These are phyloP conservation scores for Protosalanx chinensis DNA, from an alignment of 2,797 vertebrate genomes.

Conservation along the genomic window DNA sequence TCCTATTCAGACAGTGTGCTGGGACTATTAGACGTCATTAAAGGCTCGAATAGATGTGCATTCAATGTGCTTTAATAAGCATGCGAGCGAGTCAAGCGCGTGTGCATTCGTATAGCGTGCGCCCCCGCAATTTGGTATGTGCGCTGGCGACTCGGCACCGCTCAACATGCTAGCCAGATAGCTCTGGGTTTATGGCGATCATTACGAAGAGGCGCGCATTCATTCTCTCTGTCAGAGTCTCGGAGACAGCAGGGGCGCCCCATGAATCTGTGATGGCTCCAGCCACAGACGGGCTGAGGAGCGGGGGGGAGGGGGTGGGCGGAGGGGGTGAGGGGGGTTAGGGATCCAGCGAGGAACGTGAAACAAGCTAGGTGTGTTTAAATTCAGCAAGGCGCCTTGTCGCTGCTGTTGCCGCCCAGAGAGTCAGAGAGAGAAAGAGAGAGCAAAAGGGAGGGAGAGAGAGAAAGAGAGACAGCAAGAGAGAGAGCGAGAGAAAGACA, in stretches of 20 bases:
- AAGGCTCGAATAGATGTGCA: constrained; percentile 33
- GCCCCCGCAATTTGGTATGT: not conserved
- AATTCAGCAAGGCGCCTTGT: constrained; percentile 16
- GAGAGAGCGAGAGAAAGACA: constrained; percentile 12
- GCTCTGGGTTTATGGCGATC: constrained; percentile 40
- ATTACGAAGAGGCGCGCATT: constrained; percentile 52
- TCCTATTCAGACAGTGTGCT: constrained; percentile 48
- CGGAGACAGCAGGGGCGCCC: constrained; percentile 47
- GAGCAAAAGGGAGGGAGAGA: constrained; percentile 24
- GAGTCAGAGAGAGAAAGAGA: constrained; percentile 33
- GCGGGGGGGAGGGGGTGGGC: not conserved
- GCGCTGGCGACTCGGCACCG: constrained; percentile 30
- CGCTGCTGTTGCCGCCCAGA: constrained; percentile 21
- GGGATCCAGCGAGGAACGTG: not conserved
- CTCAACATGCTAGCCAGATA: constrained; percentile 30
- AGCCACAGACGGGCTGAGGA: constrained; percentile 24
- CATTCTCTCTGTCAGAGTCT: constrained; percentile 54
- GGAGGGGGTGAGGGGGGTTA: not conserved
- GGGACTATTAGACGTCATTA: constrained; percentile 60
- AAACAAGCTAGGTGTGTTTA: not conserved
- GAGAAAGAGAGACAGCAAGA: constrained; percentile 24
- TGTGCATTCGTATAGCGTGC: not conserved
- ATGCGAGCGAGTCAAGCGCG: not conserved
- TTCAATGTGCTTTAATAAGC: not conserved
- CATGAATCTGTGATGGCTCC: constrained; percentile 57